Conservation (phyloP, 1,140 invertebrate genomes). For the Platyscapa corneri region DNA sequence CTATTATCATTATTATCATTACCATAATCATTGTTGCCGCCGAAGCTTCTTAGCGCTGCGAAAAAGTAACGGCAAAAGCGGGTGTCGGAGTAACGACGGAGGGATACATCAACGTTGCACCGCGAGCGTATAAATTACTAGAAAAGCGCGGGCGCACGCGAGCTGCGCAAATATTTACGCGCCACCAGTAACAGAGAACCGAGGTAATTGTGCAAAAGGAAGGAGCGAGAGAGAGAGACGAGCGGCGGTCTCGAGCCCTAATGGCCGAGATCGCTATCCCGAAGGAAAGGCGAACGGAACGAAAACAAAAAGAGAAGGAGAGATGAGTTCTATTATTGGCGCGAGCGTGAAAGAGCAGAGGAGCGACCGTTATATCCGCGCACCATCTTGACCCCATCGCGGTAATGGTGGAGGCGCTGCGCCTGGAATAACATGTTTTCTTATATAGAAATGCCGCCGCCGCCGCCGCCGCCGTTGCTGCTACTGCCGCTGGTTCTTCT, state of each 20-base stretch:
- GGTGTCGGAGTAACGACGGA: background rate
- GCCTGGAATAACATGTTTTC: background rate
- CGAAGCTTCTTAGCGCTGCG: too few species aligned
- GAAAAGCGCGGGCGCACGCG: background rate
- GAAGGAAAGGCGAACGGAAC: background rate
- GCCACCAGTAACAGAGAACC: slow-evolving; percentile 18
- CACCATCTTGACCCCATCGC: slow-evolving; percentile 11
- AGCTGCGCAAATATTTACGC: slow-evolving; percentile 45
- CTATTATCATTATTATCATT: too few species aligned
- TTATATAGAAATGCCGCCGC: background rate
- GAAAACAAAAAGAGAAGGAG: background rate
- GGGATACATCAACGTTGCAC: background rate
- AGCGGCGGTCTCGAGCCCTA: background rate
- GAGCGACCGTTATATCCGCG: background rate
- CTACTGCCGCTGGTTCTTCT: background rate
- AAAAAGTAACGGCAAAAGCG: background rate
- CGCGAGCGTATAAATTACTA: background rate
- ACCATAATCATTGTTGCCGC: too few species aligned
- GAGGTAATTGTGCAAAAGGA: background rate
- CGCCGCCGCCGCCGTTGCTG: background rate
- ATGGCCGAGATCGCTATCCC: slow-evolving; percentile 25
- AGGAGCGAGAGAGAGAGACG: background rate
- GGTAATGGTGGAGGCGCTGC: background rate
- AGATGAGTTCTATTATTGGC: slow-evolving; percentile 8
- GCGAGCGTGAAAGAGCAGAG: background rate